Conservation (phyloP, 2,888 invertebrate genomes). For the Nasonovia ribisnigri region DNA sequence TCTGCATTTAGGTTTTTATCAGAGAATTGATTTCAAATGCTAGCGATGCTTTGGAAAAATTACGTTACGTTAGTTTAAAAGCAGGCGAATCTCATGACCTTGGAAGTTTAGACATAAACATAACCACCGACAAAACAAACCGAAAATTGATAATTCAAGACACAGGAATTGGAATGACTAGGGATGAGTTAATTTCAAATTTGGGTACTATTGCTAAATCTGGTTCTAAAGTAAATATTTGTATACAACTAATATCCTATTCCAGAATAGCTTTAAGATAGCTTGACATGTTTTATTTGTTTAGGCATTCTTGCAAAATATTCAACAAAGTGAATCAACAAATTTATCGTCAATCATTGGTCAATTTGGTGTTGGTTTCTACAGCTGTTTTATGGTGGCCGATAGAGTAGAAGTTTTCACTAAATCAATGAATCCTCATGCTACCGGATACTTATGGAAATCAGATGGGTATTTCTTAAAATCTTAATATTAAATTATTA, state of each 20-base stretch:
- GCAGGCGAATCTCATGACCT: slow-evolving; percentile 74
- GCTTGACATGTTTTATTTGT: slow-evolving; percentile 47
- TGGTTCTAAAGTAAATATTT: slow-evolving; percentile 82
- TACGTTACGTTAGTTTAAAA: slow-evolving; percentile 81
- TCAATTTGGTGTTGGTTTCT: slow-evolving; percentile 98
- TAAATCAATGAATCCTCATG: slow-evolving; percentile 76
- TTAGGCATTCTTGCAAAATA: slow-evolving; percentile 86
- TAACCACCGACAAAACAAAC: slow-evolving; percentile 88
- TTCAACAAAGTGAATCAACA: slow-evolving; percentile 79
- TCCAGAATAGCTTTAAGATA: background rate
- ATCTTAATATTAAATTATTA: background rate
- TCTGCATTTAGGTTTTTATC: slow-evolving; percentile 83
- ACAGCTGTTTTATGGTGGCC: slow-evolving; percentile 97
- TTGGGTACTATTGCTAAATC: slow-evolving; percentile 96
- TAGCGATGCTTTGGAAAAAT: slow-evolving; percentile 96
- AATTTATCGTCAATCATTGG: slow-evolving; percentile 87
- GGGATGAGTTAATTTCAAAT: slow-evolving; percentile 89
- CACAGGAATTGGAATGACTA: slow-evolving; percentile 95
- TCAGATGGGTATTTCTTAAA: slow-evolving; percentile 83
- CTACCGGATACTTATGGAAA: slow-evolving; percentile 86
- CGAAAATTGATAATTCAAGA: slow-evolving; percentile 92
- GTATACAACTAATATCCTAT: background rate
- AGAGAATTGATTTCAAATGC: slow-evolving; percentile 96
- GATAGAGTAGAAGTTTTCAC: slow-evolving; percentile 94
- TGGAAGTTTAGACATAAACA: slow-evolving; percentile 83